Evolutionary conservation across 2,113 vertebrate genomes (phyloP).

Genomic region (Syngnathus typhle): DNA sequence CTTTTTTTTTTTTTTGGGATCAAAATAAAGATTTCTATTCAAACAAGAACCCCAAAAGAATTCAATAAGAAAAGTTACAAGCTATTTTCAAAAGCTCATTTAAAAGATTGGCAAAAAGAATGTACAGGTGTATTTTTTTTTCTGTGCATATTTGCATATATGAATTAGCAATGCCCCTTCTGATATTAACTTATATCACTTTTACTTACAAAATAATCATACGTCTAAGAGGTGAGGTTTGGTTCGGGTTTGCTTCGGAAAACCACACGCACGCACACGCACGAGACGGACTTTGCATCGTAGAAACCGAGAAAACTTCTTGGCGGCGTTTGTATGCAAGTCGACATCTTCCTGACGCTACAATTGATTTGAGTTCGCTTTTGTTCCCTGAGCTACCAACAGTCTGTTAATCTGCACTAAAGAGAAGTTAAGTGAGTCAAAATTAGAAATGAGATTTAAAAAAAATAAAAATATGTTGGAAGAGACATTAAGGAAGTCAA

Average conservation of each 20-base stretch:
- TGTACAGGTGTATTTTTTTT: slow-evolving; percentile 9
- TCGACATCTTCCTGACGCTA: slow-evolving; percentile 36
- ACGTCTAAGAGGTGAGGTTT: slow-evolving; percentile 39
- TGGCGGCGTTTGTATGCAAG: background rate
- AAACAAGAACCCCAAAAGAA: slow-evolving; percentile 35
- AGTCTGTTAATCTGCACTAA: background rate
- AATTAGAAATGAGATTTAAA: background rate
- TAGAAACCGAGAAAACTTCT: slow-evolving; percentile 1
- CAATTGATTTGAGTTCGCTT: slow-evolving; percentile 50
- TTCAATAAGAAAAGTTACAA: slow-evolving; percentile 32
- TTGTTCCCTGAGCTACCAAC: slow-evolving; percentile 68
- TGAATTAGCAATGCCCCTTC: slow-evolving; percentile 57
- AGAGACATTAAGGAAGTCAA: background rate
- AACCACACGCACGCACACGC: background rate
- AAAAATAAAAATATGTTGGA: background rate
- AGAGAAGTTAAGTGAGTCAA: slow-evolving; percentile 7
- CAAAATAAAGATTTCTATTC: slow-evolving; percentile 58
- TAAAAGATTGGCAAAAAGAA: slow-evolving; percentile 48
- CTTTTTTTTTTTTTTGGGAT: slow-evolving; percentile 50
- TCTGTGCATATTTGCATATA: slow-evolving; percentile 51
- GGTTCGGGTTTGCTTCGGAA: slow-evolving; percentile 35
- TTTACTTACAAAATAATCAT: slow-evolving; percentile 53
- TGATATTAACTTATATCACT: slow-evolving; percentile 52
- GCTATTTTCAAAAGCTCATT: slow-evolving; percentile 35
- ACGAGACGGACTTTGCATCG: slow-evolving; percentile 10